Evolutionary conservation across 2,888 invertebrate species (phyloP).

Genomic region (Deilephila elpenor): DNA sequence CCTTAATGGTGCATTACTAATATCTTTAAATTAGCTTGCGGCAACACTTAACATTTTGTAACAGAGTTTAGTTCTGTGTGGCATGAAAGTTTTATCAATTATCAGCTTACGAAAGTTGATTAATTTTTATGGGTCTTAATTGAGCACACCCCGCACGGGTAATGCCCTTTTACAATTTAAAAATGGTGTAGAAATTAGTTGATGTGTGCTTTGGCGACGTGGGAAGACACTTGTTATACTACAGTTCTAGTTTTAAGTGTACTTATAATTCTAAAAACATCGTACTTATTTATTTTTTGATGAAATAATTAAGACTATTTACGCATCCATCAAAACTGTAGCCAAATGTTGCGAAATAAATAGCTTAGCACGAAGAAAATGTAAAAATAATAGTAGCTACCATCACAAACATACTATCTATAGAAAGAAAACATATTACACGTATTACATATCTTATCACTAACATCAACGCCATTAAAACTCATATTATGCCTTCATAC

Average conservation of each 20-base stretch:
- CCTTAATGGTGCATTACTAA: constrained; percentile 22
- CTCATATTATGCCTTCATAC: not conserved
- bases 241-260: too few species aligned
- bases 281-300: too few species aligned
- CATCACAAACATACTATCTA: not conserved
- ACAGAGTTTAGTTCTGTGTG: constrained; percentile 15
- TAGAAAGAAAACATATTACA: not conserved
- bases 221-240: too few species aligned
- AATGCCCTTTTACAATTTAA: constrained; percentile 5
- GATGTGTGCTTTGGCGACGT: not conserved
- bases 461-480: not conserved
- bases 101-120: constrained; percentile 11
- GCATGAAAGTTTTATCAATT: constrained; percentile 24
- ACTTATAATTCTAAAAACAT: too few species aligned
- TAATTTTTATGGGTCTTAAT: constrained; percentile 19
- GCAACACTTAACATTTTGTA: constrained; percentile 25
- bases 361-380: too few species aligned
- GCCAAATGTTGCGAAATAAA: too few species aligned
- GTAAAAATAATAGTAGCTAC: not conserved
- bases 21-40: constrained; percentile 24
- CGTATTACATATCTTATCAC: not conserved
- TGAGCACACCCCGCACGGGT: constrained; percentile 9
- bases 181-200: not conserved
- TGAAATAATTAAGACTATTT: too few species aligned
- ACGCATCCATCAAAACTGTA: too few species aligned